These are phyloP conservation scores for Anoncus sp. DNA, from an alignment of 2,888 invertebrate genomes.

Conservation along the genomic window DNA sequence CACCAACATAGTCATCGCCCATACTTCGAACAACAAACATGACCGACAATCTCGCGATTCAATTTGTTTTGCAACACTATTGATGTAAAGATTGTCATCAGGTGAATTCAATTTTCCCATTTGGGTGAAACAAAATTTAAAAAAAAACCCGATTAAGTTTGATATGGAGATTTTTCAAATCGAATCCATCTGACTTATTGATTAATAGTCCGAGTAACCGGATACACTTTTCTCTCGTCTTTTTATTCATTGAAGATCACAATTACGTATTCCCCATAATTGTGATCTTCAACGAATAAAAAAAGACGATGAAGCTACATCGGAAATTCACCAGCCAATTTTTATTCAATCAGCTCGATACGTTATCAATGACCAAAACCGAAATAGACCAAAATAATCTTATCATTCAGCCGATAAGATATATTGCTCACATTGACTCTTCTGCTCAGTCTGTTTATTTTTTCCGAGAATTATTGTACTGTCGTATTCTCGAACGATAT, in stretches of 20 bases:
- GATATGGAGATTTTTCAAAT: too few relatives aligned
- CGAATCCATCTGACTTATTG: too few relatives aligned
- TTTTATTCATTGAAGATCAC: too few relatives aligned
- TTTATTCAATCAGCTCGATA: background rate
- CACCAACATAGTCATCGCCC: too few relatives aligned
- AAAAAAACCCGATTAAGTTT: too few relatives aligned
- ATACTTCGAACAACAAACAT: background rate
- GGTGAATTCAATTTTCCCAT: background rate
- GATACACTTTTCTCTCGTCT: too few relatives aligned
- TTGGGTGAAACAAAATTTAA: too few relatives aligned
- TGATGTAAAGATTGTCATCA: too few relatives aligned
- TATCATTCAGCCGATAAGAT: slow-evolving; percentile 6
- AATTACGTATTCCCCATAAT: background rate
- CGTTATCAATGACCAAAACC: background rate
- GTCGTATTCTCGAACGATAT: slow-evolving; percentile 21
- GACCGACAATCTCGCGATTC: background rate
- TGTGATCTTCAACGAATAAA: background rate
- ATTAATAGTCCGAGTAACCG: too few relatives aligned
- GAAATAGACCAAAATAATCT: background rate
- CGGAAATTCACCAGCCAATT: too few relatives aligned
- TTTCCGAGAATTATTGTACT: background rate
- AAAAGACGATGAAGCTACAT: too few relatives aligned
- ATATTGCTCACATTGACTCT: background rate
- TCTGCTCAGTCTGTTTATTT: background rate
- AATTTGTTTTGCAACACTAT: too few relatives aligned